Conservation (phyloP, 2,888 invertebrate species). For the Leucophenga montana region DNA sequence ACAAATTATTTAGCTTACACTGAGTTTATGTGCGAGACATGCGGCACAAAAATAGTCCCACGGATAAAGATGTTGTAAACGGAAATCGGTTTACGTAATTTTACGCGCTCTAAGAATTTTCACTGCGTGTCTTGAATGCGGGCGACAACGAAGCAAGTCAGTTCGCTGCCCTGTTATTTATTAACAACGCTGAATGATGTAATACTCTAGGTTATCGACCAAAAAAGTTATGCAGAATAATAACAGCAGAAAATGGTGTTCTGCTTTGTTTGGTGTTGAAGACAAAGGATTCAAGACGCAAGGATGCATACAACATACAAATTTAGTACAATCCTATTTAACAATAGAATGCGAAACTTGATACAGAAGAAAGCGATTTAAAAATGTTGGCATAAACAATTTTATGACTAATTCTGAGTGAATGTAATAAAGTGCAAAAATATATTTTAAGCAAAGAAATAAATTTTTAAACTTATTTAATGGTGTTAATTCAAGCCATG, state of each 20-base stretch:
- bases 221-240: not conserved
- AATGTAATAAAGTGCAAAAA: constrained; percentile 7
- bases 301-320: not conserved
- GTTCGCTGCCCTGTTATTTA: not conserved
- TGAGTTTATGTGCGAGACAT: not conserved
- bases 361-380: not conserved
- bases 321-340: too few species aligned
- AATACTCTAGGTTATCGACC: not conserved
- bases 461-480: constrained; percentile 6
- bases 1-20: not conserved
- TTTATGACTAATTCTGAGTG: not conserved
- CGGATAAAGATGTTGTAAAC: not conserved
- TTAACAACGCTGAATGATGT: not conserved
- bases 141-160: not conserved
- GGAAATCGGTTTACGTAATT: not conserved
- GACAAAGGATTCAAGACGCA: not conserved
- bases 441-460: not conserved
- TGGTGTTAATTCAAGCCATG: not conserved
- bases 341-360: not conserved
- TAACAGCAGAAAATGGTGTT: not conserved
- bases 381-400: not conserved
- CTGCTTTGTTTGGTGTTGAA: not conserved
- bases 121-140: not conserved
- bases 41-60: not conserved
- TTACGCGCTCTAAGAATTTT: not conserved